Evolutionary conservation across 2,888 invertebrate species (phyloP), one percentile per base, ranked within the genome.

Genomic region (Pasiphila rectangulata): DNA sequence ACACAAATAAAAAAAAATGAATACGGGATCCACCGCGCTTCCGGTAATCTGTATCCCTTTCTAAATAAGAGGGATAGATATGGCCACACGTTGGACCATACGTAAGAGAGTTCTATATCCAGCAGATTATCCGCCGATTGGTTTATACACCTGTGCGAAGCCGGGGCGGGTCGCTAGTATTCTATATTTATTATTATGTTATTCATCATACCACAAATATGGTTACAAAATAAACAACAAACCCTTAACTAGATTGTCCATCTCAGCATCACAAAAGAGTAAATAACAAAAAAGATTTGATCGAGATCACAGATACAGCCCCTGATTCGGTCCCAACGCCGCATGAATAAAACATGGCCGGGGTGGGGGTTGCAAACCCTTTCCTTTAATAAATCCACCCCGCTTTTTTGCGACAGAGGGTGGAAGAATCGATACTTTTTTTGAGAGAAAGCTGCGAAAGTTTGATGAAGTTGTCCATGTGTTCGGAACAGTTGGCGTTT

Each of bases 311-410:
- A 65, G 68, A 70, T 72, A 70, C 67, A 54, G 36, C 48, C 63
- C 69, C 70, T 75, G 79, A 79, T 79, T 82, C 73, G 64, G 66
- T 70, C 65, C 59, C 62, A 57, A 75, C 79, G 76, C 64, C 54
- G 51, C 72, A 80, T 87, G 87, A 87, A 88, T 88, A 85, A 87
- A 86, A 86, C 79, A 87, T 87, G 68, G 67, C 24, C 6, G 66
- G 72, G 70, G 67, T 56, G 59, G 57, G 54, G 59, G 64, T 47
- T 54, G 51, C 57, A 65, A 77, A 83, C 84, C 84, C 84, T 83
- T 84, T 79, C 78, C 72, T 79, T 78, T 80, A 75, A 80, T 80
- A 83, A 79, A 77, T 68, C 63, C 66, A 66, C 67, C 70, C 72
- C 72, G 51, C 48, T 85, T 86, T 85, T 87, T 85, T 85, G 79